Conservation (phyloP, 2,113 vertebrate species). For the Campylorhamphus procurvoides region DNA sequence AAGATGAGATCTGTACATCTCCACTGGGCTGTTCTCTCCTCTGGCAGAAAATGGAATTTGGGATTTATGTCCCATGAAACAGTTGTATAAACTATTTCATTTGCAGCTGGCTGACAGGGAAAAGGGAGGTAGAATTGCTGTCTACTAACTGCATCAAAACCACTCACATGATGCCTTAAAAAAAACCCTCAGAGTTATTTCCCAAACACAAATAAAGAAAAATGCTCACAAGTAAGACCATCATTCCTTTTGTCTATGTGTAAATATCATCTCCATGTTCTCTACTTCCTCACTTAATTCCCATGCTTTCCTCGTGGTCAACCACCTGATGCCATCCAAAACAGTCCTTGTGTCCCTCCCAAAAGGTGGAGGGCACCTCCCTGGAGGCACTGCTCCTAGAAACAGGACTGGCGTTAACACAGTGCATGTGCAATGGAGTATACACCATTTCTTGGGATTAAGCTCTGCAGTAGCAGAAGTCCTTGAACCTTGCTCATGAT, state of each 20-base stretch:
- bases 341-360: neutral
- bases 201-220: neutral
- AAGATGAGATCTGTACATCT: neutral
- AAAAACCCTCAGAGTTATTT: neutral
- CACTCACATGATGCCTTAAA: neutral
- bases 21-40: neutral
- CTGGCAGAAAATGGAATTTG: neutral
- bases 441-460: neutral
- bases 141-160: neutral
- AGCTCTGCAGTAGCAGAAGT: neutral
- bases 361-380: neutral
- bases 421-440: neutral
- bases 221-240: neutral
- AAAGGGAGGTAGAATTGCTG: neutral
- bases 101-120: neutral
- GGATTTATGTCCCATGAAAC: neutral
- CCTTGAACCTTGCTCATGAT: slow-evolving; percentile 31
- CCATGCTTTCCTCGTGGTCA: fast-evolving
- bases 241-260: neutral
- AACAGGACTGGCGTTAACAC: neutral
- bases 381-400: neutral
- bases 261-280: neutral
- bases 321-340: too few species aligned
- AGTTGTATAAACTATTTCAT: neutral
- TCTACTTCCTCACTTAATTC: neutral